These are phyloP conservation scores for Habrosyne pyritoides DNA, from an alignment of 2,888 invertebrate species.

Conservation along the genomic window DNA sequence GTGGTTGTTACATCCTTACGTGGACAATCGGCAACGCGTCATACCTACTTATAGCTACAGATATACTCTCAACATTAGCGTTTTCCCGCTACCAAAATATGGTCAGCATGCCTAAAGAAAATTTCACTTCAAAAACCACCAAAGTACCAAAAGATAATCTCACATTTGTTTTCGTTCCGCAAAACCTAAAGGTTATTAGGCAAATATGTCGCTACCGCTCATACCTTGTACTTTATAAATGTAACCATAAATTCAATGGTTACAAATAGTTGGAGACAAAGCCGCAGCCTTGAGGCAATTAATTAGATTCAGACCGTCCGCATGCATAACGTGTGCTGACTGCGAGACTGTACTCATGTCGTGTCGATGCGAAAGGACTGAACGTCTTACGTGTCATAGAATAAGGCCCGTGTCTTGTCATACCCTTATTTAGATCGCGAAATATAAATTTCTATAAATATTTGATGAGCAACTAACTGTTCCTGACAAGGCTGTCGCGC, in stretches of 20 bases:
- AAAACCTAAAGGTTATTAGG: too few species aligned
- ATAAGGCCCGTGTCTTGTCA: background rate
- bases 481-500: background rate
- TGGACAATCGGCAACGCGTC: too few species aligned
- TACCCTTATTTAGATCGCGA: slow-evolving; percentile 4
- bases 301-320: slow-evolving; percentile 70
- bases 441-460: slow-evolving; percentile 4
- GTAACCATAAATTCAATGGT: slow-evolving; percentile 47
- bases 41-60: too few species aligned
- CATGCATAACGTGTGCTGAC: slow-evolving; percentile 51
- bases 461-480: background rate
- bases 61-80: too few species aligned
- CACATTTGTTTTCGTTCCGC: too few species aligned
- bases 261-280: slow-evolving; percentile 68
- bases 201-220: slow-evolving; percentile 19
- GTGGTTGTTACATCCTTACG: too few species aligned
- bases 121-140: too few species aligned
- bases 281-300: slow-evolving; percentile 66
- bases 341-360: background rate
- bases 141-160: too few species aligned
- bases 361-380: slow-evolving; percentile 32
- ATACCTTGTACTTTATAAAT: slow-evolving; percentile 16
- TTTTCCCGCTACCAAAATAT: too few species aligned
- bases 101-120: too few species aligned
- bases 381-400: slow-evolving; percentile 16